Percentiles rank a stretch among this genome's conserved stretches.
phyloP scores from a whole-genome alignment of 2,888 invertebrate species.

The Mycalesis mineus region DNA sequence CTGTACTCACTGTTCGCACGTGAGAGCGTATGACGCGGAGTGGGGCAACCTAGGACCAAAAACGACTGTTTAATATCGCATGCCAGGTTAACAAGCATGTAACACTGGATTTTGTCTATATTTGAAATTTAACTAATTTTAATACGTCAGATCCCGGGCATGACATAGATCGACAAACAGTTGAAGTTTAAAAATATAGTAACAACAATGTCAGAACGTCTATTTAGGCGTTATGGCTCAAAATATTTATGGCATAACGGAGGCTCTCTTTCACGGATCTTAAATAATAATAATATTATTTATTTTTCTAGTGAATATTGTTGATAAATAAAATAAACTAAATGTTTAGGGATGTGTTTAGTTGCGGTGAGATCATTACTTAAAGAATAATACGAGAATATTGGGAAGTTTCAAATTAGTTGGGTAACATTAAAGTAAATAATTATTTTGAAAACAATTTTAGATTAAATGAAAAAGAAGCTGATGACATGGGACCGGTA shows the following conservation, averaged over 20 bases:
- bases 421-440: not conserved
- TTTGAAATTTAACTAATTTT: too few relatives aligned
- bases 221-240: too few relatives aligned
- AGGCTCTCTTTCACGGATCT: too few relatives aligned
- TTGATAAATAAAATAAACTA: too few relatives aligned
- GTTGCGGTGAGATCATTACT: not conserved
- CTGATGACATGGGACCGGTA: not conserved
- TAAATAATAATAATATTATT: too few relatives aligned
- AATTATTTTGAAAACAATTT: not conserved
- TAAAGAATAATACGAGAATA: not conserved
- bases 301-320: too few relatives aligned
- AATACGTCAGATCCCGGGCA: too few relatives aligned
- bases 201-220: too few relatives aligned
- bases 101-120: constrained; percentile 40
- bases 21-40: constrained; percentile 80
- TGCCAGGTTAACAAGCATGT: constrained; percentile 73
- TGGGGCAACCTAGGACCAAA: constrained; percentile 79
- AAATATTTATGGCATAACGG: too few relatives aligned
- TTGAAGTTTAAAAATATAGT: too few relatives aligned
- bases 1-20: constrained; percentile 82
- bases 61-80: constrained; percentile 73
- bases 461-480: not conserved
- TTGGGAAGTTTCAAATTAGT: not conserved
- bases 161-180: too few relatives aligned
- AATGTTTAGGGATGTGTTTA: too few relatives aligned